Evolutionary conservation across 1,140 invertebrate genomes (phyloP).

Genomic region (Anastatus disparis): DNA sequence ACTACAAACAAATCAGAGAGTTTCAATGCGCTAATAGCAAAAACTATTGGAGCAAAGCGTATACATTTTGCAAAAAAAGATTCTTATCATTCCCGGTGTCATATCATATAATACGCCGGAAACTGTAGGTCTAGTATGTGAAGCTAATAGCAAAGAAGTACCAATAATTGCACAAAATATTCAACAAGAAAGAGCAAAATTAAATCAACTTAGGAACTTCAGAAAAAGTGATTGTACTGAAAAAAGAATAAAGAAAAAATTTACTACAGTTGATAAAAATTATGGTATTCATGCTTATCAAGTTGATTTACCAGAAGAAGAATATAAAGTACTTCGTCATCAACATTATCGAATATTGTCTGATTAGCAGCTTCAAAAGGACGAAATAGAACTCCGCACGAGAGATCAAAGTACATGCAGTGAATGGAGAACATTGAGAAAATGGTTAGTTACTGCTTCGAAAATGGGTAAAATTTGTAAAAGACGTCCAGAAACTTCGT

Average conservation of each 20-base stretch:
- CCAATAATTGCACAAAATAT: background rate
- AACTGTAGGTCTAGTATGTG: background rate
- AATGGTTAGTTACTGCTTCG: slow-evolving; percentile 54
- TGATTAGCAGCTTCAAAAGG: background rate
- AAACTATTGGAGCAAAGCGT: slow-evolving; percentile 21
- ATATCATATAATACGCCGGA: slow-evolving; percentile 11
- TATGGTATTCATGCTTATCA: background rate
- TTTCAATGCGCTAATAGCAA: background rate
- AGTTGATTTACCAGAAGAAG: background rate
- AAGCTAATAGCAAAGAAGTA: background rate
- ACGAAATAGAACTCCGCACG: slow-evolving; percentile 46
- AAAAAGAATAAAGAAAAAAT: background rate
- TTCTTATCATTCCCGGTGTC: slow-evolving; percentile 11
- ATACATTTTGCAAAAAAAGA: slow-evolving; percentile 23
- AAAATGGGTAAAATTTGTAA: slow-evolving; percentile 56
- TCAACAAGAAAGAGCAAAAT: background rate
- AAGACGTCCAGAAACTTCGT: slow-evolving; percentile 44
- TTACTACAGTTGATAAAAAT: background rate
- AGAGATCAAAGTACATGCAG: slow-evolving; percentile 44
- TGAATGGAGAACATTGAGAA: slow-evolving; percentile 50
- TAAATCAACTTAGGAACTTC: background rate
- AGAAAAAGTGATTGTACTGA: background rate
- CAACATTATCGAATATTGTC: background rate
- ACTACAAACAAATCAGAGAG: background rate
- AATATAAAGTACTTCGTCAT: background rate